Percentiles rank a stretch among this genome's conserved stretches.
These are phyloP conservation scores for Rostratula benghalensis DNA, from an alignment of 2,113 vertebrate species.

Conservation along the genomic window DNA sequence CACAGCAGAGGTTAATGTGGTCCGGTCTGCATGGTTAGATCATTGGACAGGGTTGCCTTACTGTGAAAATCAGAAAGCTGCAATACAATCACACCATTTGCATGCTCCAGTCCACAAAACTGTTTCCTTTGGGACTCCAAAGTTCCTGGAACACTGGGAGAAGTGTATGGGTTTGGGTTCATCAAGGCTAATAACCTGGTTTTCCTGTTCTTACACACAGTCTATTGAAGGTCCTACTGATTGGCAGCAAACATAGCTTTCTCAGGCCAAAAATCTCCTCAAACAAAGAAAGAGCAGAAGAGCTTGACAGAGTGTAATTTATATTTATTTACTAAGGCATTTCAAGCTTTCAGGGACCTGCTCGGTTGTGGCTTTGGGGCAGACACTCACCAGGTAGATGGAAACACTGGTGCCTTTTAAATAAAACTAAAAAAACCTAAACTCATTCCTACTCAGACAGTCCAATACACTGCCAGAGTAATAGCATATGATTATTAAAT, in stretches of 20 bases:
- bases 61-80: not conserved
- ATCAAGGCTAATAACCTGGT: not conserved
- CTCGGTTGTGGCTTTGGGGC: not conserved
- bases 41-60: not conserved
- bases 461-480: not conserved
- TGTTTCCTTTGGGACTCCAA: not conserved
- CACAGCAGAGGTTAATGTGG: not conserved
- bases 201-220: not conserved
- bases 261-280: not conserved
- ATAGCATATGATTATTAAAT: not conserved
- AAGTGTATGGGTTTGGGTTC: not conserved
- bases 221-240: not conserved
- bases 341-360: not conserved
- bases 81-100: not conserved
- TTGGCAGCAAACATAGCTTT: not conserved
- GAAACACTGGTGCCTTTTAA: not conserved
- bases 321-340: not conserved
- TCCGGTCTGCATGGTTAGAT: not conserved
- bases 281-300: not conserved
- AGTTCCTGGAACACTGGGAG: not conserved
- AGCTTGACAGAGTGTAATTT: not conserved
- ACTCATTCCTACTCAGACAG: not conserved
- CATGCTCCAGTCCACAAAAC: not conserved
- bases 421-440: not conserved
- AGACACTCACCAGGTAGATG: not conserved